Percentiles rank a stretch among this genome's conserved stretches.
Evolutionary conservation across 2,113 vertebrate genomes (phyloP).

Genomic region (Cryptotis parvus): DNA sequence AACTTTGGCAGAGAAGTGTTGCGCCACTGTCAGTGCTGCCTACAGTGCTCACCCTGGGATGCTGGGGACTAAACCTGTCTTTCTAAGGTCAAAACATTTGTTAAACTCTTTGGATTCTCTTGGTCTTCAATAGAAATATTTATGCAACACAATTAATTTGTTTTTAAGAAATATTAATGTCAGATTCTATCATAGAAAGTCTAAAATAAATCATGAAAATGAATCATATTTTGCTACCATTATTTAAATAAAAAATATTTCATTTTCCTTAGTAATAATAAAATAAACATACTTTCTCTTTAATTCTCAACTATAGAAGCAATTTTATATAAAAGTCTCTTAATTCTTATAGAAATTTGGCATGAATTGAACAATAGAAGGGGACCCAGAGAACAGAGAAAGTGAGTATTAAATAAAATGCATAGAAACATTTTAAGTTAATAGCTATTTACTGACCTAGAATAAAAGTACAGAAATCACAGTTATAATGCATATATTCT

Average conservation of each 20-base stretch:
- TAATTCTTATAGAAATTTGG: not conserved
- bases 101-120: too few species aligned
- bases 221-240: not conserved
- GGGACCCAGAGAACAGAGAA: not conserved
- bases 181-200: not conserved
- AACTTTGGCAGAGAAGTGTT: too few species aligned
- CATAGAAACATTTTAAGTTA: constrained; percentile 12
- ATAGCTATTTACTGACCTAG: constrained; percentile 48
- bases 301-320: not conserved
- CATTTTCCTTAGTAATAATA: not conserved
- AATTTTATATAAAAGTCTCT: not conserved
- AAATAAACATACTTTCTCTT: not conserved
- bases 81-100: too few species aligned
- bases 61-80: too few species aligned
- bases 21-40: too few species aligned
- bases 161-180: too few species aligned
- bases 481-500: constrained; percentile 33
- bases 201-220: not conserved
- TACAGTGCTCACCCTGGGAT: too few species aligned
- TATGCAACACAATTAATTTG: too few species aligned
- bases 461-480: not conserved
- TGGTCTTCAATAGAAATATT: not conserved
- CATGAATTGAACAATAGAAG: constrained; percentile 13
- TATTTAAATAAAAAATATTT: constrained; percentile 24
- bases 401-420: not conserved